Percentiles rank a stretch among this genome's conserved stretches.
These are phyloP conservation scores for Acridotheres tristis DNA, from an alignment of 2,797 vertebrate species.

Conservation along the genomic window DNA sequence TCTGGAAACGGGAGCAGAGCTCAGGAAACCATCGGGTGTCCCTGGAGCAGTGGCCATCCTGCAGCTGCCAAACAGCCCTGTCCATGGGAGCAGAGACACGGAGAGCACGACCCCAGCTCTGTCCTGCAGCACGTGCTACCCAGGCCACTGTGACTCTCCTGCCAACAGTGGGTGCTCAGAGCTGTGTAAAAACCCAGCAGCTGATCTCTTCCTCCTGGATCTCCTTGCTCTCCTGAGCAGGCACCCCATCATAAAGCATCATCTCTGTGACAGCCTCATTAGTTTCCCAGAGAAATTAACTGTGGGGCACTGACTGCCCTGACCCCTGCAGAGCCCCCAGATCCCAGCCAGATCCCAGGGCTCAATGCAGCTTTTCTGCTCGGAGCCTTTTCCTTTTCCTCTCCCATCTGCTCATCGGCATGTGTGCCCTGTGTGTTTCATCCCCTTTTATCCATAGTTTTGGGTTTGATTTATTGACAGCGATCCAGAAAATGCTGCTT, in stretches of 20 bases:
- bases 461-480: conserved; percentile 1
- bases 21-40: not conserved
- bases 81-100: fast-evolving
- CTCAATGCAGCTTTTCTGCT: not conserved
- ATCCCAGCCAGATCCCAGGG: not conserved
- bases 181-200: fast-evolving
- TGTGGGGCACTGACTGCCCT: fast-evolving
- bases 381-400: not conserved
- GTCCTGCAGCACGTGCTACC: fast-evolving
- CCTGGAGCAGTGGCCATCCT: not conserved
- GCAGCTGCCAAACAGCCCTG: too few species aligned
- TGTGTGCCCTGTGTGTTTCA: not conserved
- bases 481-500: conserved; percentile 25
- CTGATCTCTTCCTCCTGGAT: not conserved
- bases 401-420: not conserved
- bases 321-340: not conserved
- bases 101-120: fast-evolving
- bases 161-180: fast-evolving
- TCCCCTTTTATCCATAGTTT: not conserved
- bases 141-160: not conserved
- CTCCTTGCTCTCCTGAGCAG: not conserved
- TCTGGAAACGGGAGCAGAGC: not conserved
- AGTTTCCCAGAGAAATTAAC: not conserved
- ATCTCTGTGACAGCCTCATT: not conserved
- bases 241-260: fast-evolving